These are phyloP conservation scores for Protomyctophum bolini DNA, from an alignment of 2,113 vertebrate genomes.

Conservation along the genomic window DNA sequence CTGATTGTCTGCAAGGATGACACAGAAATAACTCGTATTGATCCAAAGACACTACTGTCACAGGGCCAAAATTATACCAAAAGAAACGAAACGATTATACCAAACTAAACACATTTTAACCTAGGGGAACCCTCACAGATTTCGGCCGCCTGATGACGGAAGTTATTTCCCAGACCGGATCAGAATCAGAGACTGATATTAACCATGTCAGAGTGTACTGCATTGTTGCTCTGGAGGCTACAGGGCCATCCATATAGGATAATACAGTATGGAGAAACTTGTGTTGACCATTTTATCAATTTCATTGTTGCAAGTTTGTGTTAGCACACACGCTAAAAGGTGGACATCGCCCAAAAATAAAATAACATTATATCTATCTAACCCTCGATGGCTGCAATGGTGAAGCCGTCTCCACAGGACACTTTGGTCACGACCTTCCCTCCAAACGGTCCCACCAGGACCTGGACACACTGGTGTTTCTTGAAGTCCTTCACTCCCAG, in stretches of 20 bases:
- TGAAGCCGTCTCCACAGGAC: conserved; percentile 97
- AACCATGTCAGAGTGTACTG: too few relatives aligned
- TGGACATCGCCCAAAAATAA: not conserved
- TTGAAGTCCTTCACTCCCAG: conserved; percentile 96
- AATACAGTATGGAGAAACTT: too few relatives aligned
- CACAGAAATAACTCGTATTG: not conserved
- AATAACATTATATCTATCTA: conserved; percentile 58
- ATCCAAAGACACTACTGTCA: not conserved
- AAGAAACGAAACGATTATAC: too few relatives aligned
- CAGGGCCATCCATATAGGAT: too few relatives aligned
- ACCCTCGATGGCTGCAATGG: conserved; percentile 95
- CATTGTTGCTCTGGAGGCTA: too few relatives aligned
- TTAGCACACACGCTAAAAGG: not conserved
- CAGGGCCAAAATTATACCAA: not conserved
- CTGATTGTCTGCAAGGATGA: conserved; percentile 87
- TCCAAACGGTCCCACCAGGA: conserved; percentile 91
- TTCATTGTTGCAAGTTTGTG: too few relatives aligned
- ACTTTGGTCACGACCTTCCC: conserved; percentile 93
- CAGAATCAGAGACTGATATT: too few relatives aligned
- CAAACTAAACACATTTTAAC: too few relatives aligned
- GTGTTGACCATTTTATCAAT: too few relatives aligned
- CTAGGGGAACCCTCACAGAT: too few relatives aligned
- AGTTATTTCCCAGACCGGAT: too few relatives aligned
- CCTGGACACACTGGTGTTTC: conserved; percentile 91
- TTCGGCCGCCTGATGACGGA: too few relatives aligned